These are phyloP conservation scores for Ptilorrhoa leucosticta DNA, from an alignment of 2,113 vertebrate species.

Conservation along the genomic window DNA sequence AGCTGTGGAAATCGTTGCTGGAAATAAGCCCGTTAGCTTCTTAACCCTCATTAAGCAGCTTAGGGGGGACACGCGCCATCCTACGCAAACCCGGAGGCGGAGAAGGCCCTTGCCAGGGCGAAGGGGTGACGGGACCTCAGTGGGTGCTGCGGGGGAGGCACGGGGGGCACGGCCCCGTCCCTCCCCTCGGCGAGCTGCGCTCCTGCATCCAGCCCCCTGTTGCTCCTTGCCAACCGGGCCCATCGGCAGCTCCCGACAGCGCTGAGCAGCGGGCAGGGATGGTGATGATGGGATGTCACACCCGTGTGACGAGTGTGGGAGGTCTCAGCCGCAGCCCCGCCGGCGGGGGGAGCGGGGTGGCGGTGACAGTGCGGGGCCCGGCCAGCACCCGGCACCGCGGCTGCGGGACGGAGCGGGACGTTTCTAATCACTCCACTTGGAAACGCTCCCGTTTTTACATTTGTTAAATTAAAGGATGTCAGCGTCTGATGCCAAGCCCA, in stretches of 20 bases:
- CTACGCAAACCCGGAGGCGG: background rate
- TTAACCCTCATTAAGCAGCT: slow-evolving; percentile 59
- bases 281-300: background rate
- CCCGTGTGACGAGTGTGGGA: slow-evolving; percentile 20
- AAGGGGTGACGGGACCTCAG: background rate
- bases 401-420: background rate
- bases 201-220: background rate
- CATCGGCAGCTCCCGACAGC: background rate
- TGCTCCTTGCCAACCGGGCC: background rate
- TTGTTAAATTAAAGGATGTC: slow-evolving; percentile 44
- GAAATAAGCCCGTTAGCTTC: slow-evolving; percentile 50
- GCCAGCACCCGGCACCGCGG: background rate
- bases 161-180: background rate
- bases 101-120: background rate
- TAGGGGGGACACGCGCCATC: background rate
- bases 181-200: rapidly evolving
- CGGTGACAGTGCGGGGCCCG: background rate
- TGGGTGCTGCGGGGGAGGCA: rapidly evolving
- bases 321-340: slow-evolving; percentile 3
- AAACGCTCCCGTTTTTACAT: slow-evolving; percentile 25
- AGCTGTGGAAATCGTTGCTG: slow-evolving; percentile 37
- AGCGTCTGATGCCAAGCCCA: background rate
- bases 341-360: rapidly evolving
- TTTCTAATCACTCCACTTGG: background rate
- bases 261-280: background rate